Conservation (phyloP, 2,797 vertebrate species). For the Gymnodraco acuticeps region DNA sequence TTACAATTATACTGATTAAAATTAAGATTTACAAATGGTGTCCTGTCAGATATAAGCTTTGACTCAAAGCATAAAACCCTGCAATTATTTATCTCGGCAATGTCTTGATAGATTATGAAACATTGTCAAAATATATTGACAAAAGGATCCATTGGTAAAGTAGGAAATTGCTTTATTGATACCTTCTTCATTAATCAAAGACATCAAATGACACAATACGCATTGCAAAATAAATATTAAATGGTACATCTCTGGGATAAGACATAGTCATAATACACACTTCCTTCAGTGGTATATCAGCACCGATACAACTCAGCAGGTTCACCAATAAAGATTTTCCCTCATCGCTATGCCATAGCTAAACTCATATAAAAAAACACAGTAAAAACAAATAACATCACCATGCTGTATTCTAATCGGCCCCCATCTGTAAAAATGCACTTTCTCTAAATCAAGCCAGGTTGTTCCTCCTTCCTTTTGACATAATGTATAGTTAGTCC, state of each 20-base stretch:
- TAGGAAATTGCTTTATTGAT: neutral
- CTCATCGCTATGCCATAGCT: conserved; percentile 24
- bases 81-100: neutral
- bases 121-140: neutral
- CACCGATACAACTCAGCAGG: conserved; percentile 6
- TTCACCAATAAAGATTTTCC: conserved; percentile 12
- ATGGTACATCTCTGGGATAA: neutral
- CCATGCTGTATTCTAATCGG: conserved; percentile 44
- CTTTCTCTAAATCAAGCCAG: conserved; percentile 46
- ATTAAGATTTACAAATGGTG: neutral
- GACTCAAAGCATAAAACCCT: neutral
- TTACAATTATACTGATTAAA: neutral
- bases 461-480: conserved; percentile 20
- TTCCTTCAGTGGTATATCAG: neutral
- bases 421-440: conserved; percentile 63
- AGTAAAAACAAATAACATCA: conserved; percentile 41
- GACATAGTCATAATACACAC: neutral
- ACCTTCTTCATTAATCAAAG: neutral
- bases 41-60: neutral
- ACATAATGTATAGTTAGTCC: neutral
- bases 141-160: neutral
- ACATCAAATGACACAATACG: neutral
- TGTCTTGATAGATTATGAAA: neutral
- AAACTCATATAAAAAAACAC: conserved; percentile 32
- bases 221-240: neutral